Percentiles rank a stretch among this genome's conserved stretches.
phyloP scores from a whole-genome alignment of 2,113 vertebrate species.

The Epinephelus cyanopodus region DNA sequence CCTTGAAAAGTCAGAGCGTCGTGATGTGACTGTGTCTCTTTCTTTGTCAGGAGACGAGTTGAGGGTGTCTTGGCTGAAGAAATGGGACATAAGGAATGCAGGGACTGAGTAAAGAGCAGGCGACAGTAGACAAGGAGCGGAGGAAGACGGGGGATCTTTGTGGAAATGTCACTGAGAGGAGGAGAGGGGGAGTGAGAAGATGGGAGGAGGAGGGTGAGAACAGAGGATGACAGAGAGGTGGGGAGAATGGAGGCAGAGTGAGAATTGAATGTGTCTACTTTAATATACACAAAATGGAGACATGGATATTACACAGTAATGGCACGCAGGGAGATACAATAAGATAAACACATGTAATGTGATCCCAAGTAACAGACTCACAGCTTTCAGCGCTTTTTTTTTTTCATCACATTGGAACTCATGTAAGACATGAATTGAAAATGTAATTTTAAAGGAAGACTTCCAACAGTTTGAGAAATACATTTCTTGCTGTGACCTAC shows the following conservation, averaged over 20 bases:
- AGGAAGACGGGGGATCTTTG: conserved; percentile 2
- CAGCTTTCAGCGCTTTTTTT: neutral
- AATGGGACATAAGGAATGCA: neutral
- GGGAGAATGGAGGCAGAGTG: conserved; percentile 12
- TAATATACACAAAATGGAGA: neutral
- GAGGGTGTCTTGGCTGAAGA: conserved; percentile 3
- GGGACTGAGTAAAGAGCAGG: conserved; percentile 8
- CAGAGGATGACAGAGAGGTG: conserved; percentile 32
- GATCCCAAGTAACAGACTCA: neutral
- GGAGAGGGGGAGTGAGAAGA: conserved; percentile 29
- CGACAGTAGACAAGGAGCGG: conserved; percentile 27
- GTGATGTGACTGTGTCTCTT: neutral
- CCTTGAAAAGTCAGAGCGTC: conserved; percentile 11
- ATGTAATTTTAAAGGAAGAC: neutral
- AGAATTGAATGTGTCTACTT: conserved; percentile 42
- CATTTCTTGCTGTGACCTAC: neutral
- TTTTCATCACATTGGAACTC: neutral
- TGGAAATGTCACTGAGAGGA: conserved; percentile 1
- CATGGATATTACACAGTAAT: neutral
- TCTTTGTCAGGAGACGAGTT: conserved; percentile 6
- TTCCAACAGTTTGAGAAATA: neutral
- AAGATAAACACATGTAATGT: neutral
- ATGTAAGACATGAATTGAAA: no score
- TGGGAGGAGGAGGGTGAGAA: conserved; percentile 48
- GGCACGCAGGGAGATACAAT: neutral